Evolutionary conservation across 92 coral and sea anemone species (phyloP), one percentile per base, ranked within the genome.

Genomic region (Muricea muricata): DNA sequence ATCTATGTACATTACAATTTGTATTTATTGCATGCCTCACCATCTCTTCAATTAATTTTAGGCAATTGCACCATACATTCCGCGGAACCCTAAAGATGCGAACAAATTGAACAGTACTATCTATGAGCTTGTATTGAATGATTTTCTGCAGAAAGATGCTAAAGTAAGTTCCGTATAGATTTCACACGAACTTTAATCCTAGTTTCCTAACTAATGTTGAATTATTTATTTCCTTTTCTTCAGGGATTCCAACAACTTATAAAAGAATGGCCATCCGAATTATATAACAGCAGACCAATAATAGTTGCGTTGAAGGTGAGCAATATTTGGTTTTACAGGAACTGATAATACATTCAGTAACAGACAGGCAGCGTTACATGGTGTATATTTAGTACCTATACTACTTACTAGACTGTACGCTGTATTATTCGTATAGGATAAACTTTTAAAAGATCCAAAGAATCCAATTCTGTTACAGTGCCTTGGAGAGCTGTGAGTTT

Each of bases 61-160:
- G 99, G 99, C 98, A 24, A 97, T 97, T 80, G 99, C 99, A 35
- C 99, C 99, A 0, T 97, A 88, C 79, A 97, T 97, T 35, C 99
- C 99, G n/a, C 90, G 97, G 24, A 90, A 91, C 25, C 87, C 93
- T 20, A 90, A 93, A 7, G 83, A 78, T 58, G 70, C 71, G n/a
- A 78, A 78, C 55, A 92, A 86, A 66, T 90, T 97, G 66, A 97
- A 97, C 80, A 88, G 96, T 12, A 97, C 94, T 8, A 92, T 97
- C 75, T 97, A 97, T 88, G 99, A 97, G 81, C 90, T 97, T 94
- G 98, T 97, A 15, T 72, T 97, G 67, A 88, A 92, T 65, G 98
- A 97, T 89, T 97, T 97, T 69, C 93, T 97, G 45, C 94, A 90
- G 89, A 93, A 93, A 28, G 98, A 97, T 46, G 80, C 63, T 82